Base-by-base conservation (phyloP, 64 coral and sea anemone genomes). In the Actinia equina region DNA sequence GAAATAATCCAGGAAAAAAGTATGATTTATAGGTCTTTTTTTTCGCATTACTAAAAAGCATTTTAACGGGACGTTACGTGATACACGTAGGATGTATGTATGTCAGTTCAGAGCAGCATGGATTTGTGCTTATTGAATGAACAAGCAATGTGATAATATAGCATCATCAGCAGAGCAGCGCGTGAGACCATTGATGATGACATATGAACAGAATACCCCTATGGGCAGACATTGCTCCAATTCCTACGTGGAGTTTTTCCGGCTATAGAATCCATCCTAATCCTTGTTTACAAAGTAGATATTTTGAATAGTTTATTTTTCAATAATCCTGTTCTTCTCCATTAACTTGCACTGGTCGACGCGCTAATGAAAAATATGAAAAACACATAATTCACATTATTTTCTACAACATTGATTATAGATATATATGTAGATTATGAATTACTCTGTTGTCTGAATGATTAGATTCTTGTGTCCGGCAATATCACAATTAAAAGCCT, bases 141-240 rank as follows among this genome's bases (percentile, higher is more conserved):
- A 14, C 12, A 30, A 74, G 69, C 69, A 74, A 30, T 74, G 7
- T 69, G 63, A 69, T 69, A 69, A 69, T 67, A 7, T 18, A 60
- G 13, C 69, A 14, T 12, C 25, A 15, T 18, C 69, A 74, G 12
- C 26, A 41, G 69, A 74, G 12, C 69, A 74, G 23, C 69, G 69
- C 15, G 23, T 74, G 69, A 74, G 69, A 37, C 23, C 11, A 74
- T 14, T 57, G 55, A 41, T 74, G 69, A 74, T 74, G 69, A 41
- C 69, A 74, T 74, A 41, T 41, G 69, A 30, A 74, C n/a, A 74
- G 69, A 18, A 74, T 74, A 74, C 69, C 26, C 69, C n/a, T 74
- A 74, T 74, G 69, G 62, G 69, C 69, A 74, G 69, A 74, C 69
- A 74, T 74, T 74, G 69, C 69, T 74, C n/a, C 25, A 74, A 74